Evolutionary conservation across 2,113 vertebrate species (phyloP).

Genomic region (Lepidothrix coronata): DNA sequence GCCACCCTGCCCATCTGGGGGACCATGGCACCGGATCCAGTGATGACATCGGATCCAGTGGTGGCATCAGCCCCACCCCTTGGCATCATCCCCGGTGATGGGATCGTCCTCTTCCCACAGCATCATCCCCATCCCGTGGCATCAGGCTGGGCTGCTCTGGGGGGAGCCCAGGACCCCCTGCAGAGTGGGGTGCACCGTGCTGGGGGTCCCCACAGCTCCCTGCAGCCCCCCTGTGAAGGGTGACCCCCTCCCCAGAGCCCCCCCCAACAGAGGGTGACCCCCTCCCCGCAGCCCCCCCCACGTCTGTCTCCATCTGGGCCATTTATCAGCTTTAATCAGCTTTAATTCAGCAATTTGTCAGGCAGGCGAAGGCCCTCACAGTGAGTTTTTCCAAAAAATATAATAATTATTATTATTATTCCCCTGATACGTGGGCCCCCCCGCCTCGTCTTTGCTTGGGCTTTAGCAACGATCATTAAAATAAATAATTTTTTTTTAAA

Average conservation of each 20-base stretch:
- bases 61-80: not conserved
- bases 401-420: conserved; percentile 13
- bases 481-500: conserved; percentile 30
- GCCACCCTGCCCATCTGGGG: rapidly evolving
- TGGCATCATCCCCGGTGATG: not conserved
- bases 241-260: not conserved
- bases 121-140: not conserved
- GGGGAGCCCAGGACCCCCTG: not conserved
- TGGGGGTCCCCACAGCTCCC: not conserved
- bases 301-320: not conserved
- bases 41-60: not conserved
- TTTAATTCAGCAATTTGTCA: conserved; percentile 61
- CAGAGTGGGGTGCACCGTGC: not conserved
- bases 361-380: not conserved
- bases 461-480: conserved; percentile 54
- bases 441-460: not conserved
- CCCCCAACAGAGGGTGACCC: not conserved
- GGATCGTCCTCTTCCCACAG: not conserved
- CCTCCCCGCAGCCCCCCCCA: rapidly evolving
- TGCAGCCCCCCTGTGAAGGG: not conserved
- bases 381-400: not conserved
- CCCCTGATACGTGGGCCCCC: not conserved
- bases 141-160: not conserved
- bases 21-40: not conserved
- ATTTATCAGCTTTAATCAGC: conserved; percentile 55